Evolutionary conservation across 2,888 invertebrate species (phyloP).

Genomic region (Calliphora vomitoria): DNA sequence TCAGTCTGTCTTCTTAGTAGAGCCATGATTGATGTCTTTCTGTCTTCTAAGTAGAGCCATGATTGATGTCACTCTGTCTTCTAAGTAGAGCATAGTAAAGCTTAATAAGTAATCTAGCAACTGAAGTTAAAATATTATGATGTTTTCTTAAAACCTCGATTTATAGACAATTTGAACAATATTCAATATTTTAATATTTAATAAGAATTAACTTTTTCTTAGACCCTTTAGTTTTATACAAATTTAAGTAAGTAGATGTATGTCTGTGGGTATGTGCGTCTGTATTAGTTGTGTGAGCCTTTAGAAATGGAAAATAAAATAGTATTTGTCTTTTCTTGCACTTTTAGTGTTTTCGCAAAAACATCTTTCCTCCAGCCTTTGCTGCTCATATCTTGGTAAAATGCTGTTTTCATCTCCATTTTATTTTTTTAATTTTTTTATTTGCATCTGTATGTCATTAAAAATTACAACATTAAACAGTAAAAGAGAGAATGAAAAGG

Average conservation of each 20-base stretch:
- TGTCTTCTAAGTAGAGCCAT: too few species aligned
- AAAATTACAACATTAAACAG: constrained; percentile 71
- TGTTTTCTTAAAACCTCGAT: too few species aligned
- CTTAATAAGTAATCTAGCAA: too few species aligned
- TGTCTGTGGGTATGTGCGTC: too few species aligned
- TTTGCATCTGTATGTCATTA: constrained; percentile 70
- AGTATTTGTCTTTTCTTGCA: constrained; percentile 52
- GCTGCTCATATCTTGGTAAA: constrained; percentile 49
- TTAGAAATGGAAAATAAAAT: constrained; percentile 27
- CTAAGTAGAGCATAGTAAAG: too few species aligned
- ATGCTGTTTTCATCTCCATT: constrained; percentile 42
- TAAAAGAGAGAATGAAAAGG: constrained; percentile 5
- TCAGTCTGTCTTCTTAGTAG: too few species aligned
- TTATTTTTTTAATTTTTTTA: constrained; percentile 15
- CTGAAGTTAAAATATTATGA: too few species aligned
- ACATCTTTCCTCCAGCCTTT: constrained; percentile 32
- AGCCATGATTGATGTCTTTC: too few species aligned
- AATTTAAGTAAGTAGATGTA: not conserved
- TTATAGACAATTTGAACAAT: too few species aligned
- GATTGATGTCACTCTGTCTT: too few species aligned
- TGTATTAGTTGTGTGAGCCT: constrained; percentile 30
- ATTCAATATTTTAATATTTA: not conserved
- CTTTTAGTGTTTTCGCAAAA: not conserved
- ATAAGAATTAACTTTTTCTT: constrained; percentile 6
- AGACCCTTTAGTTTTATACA: not conserved